Evolutionary conservation across 2,888 invertebrate species (phyloP).

Genomic region (Xanthorhoe spadicearia): DNA sequence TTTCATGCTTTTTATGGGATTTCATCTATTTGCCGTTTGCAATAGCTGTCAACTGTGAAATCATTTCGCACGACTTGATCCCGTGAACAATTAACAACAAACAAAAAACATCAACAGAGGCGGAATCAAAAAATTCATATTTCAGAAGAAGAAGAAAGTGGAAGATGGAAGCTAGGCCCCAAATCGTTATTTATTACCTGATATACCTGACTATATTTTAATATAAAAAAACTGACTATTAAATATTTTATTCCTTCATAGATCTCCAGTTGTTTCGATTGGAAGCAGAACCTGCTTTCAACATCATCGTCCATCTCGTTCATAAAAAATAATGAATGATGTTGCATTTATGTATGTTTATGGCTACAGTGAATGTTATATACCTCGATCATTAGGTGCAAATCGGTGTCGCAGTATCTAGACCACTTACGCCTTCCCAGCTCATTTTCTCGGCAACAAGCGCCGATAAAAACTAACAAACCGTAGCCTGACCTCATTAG

Average conservation of each 20-base stretch:
- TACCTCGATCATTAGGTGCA: not conserved
- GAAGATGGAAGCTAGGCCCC: too few species aligned
- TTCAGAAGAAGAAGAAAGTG: too few species aligned
- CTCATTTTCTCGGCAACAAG: slow-evolving; percentile 40
- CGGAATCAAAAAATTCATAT: not conserved
- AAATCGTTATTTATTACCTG: too few species aligned
- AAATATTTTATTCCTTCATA: too few species aligned
- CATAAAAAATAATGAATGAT: too few species aligned
- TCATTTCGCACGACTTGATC: slow-evolving; percentile 43
- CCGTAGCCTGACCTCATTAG: slow-evolving; percentile 49
- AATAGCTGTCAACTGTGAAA: slow-evolving; percentile 41
- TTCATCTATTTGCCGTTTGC: slow-evolving; percentile 33
- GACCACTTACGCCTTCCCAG: slow-evolving; percentile 21
- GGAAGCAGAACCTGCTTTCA: too few species aligned
- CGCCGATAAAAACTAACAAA: slow-evolving; percentile 53
- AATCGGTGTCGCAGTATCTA: slow-evolving; percentile 10
- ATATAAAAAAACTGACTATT: too few species aligned
- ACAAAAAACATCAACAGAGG: not conserved
- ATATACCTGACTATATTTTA: too few species aligned
- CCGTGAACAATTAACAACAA: too few species aligned
- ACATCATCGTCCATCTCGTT: too few species aligned
- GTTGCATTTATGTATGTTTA: too few species aligned
- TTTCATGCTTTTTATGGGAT: slow-evolving; percentile 39
- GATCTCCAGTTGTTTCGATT: too few species aligned
- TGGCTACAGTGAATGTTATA: not conserved